phyloP scores from a whole-genome alignment of 1,140 invertebrate species.

The Bombus affinis region DNA sequence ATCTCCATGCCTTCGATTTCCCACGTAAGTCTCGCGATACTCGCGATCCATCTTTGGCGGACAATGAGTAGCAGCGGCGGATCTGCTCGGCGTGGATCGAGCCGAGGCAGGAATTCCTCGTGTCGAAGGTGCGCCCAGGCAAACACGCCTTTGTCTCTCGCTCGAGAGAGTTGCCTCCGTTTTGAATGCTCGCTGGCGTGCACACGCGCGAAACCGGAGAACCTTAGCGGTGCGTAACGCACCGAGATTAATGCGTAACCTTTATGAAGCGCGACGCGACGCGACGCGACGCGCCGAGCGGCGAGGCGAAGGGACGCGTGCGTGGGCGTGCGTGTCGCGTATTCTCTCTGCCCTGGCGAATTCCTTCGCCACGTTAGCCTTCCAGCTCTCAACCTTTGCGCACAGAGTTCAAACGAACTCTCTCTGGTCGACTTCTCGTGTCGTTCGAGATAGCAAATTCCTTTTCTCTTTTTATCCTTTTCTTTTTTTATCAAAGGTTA shows the following conservation, averaged over 20 bases:
- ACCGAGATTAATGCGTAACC: slow-evolving; percentile 71
- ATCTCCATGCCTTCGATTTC: slow-evolving; percentile 36
- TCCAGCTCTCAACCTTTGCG: too few relatives aligned
- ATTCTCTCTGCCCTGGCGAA: neutral
- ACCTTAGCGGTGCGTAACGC: slow-evolving; percentile 59
- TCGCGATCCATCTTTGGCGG: slow-evolving; percentile 48
- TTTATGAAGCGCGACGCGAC: slow-evolving; percentile 56
- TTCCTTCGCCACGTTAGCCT: neutral
- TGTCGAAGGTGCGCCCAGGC: slow-evolving; percentile 60
- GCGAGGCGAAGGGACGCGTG: slow-evolving; percentile 21
- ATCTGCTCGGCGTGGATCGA: slow-evolving; percentile 30
- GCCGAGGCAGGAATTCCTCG: slow-evolving; percentile 55
- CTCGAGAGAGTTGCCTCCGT: slow-evolving; percentile 58
- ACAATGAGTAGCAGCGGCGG: slow-evolving; percentile 35
- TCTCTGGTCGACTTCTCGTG: too few relatives aligned
- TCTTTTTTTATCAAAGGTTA: too few relatives aligned
- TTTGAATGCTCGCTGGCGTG: slow-evolving; percentile 55
- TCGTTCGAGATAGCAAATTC: too few relatives aligned
- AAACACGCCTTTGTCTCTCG: slow-evolving; percentile 65
- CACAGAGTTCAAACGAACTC: neutral
- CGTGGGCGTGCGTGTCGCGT: slow-evolving; percentile 46
- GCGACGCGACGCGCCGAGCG: neutral
- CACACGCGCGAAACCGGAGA: slow-evolving; percentile 59
- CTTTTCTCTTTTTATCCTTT: too few relatives aligned
- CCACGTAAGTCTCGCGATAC: slow-evolving; percentile 20